phyloP scores from a whole-genome alignment of 2,113 vertebrate genomes.

The Tonatia bakeri region DNA sequence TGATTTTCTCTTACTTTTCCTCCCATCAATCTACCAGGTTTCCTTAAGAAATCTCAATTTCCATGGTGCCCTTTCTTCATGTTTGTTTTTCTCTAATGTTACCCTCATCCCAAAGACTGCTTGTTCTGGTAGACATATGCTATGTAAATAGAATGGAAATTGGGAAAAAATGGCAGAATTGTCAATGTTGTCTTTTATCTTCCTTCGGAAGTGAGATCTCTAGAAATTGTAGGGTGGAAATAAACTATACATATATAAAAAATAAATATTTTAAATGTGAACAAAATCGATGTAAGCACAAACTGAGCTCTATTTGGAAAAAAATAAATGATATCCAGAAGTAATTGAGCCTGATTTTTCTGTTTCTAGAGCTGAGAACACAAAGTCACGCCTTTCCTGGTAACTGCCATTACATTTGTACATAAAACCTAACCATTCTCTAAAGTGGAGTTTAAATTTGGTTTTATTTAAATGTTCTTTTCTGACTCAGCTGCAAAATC shows the following conservation, averaged over 20 bases:
- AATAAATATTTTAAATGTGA: constrained; percentile 41
- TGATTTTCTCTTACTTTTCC: neutral
- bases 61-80: neutral
- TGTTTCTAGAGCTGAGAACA: neutral
- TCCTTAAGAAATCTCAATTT: neutral
- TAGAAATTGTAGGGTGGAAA: neutral
- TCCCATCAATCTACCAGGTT: neutral
- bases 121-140: neutral
- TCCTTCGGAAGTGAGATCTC: neutral
- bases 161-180: neutral
- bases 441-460: constrained; percentile 11
- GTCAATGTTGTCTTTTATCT: neutral
- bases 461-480: neutral
- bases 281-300: constrained; percentile 11
- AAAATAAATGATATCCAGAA: neutral
- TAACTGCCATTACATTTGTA: neutral
- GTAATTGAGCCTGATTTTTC: constrained; percentile 5
- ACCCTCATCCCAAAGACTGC: neutral
- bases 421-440: neutral
- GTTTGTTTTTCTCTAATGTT: neutral
- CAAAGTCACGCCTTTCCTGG: neutral
- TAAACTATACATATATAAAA: neutral
- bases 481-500: neutral
- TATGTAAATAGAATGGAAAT: neutral
- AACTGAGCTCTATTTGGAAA: constrained; percentile 6